These are phyloP conservation scores for Drosophila bocki DNA, from an alignment of 1,140 invertebrate species.

Conservation along the genomic window DNA sequence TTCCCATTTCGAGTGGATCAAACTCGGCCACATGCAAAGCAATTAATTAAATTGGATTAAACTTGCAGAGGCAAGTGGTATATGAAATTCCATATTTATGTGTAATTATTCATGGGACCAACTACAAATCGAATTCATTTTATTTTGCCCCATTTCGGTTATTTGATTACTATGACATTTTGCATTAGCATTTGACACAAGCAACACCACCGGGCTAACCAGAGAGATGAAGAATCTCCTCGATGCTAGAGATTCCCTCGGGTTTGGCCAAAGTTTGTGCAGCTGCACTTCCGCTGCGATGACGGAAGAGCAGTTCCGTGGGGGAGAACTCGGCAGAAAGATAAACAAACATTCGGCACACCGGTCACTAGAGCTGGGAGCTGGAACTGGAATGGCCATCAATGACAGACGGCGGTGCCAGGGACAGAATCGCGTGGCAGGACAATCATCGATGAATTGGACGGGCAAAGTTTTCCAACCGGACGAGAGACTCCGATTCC, in stretches of 20 bases:
- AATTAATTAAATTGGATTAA: slow-evolving; percentile 41
- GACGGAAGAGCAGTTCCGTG: slow-evolving; percentile 41
- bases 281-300: slow-evolving; percentile 76
- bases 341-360: slow-evolving; percentile 78
- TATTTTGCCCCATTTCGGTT: slow-evolving; percentile 41
- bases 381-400: slow-evolving; percentile 48
- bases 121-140: slow-evolving; percentile 32
- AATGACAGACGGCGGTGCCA: slow-evolving; percentile 49
- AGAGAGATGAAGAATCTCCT: slow-evolving; percentile 7
- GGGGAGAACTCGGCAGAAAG: slow-evolving; percentile 51
- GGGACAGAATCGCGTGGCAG: slow-evolving; percentile 36
- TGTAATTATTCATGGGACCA: slow-evolving; percentile 40
- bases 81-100: slow-evolving; percentile 42
- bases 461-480: slow-evolving; percentile 70
- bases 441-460: slow-evolving; percentile 81
- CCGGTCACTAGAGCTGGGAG: slow-evolving; percentile 38
- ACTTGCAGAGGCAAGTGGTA: background rate
- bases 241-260: background rate
- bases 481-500: slow-evolving; percentile 54
- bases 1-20: slow-evolving; percentile 32
- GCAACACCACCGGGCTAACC: slow-evolving; percentile 15
- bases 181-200: slow-evolving; percentile 69
- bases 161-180: slow-evolving; percentile 65
- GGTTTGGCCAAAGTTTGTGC: slow-evolving; percentile 62
- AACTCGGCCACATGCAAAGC: slow-evolving; percentile 14